Conservation (phyloP, 1,140 invertebrate genomes). For the Polypedilum vanderplanki region DNA sequence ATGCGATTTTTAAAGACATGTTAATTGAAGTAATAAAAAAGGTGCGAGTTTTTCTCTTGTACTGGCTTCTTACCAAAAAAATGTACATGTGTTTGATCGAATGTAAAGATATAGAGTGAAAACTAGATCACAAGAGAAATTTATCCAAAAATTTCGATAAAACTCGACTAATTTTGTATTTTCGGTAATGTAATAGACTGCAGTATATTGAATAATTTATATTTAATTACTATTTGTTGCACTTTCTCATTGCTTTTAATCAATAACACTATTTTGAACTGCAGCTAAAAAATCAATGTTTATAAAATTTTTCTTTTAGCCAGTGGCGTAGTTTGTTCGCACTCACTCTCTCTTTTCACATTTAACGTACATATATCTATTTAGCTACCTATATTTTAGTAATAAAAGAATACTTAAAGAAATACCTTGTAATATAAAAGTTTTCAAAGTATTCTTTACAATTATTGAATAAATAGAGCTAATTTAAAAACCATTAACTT, state of each 20-base stretch:
- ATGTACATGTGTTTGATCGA: not conserved
- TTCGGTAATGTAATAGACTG: not conserved
- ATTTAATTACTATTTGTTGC: not conserved
- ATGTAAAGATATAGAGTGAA: not conserved
- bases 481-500: too few relatives aligned
- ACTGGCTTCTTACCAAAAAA: conserved; percentile 9
- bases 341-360: not conserved
- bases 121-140: conserved; percentile 1
- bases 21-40: not conserved
- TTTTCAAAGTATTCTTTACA: too few relatives aligned
- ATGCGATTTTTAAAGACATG: too few relatives aligned
- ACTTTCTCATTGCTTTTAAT: not conserved
- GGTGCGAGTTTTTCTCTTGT: not conserved
- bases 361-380: not conserved
- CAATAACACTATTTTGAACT: not conserved
- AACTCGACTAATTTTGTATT: not conserved
- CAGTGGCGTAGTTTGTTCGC: not conserved
- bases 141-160: not conserved
- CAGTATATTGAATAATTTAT: not conserved
- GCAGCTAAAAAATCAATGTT: not conserved
- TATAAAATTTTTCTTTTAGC: not conserved
- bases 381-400: too few relatives aligned
- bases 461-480: too few relatives aligned
- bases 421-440: too few relatives aligned
- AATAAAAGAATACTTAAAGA: too few relatives aligned